phyloP scores from a whole-genome alignment of 2,888 invertebrate species.

The Spilarctia lutea region DNA sequence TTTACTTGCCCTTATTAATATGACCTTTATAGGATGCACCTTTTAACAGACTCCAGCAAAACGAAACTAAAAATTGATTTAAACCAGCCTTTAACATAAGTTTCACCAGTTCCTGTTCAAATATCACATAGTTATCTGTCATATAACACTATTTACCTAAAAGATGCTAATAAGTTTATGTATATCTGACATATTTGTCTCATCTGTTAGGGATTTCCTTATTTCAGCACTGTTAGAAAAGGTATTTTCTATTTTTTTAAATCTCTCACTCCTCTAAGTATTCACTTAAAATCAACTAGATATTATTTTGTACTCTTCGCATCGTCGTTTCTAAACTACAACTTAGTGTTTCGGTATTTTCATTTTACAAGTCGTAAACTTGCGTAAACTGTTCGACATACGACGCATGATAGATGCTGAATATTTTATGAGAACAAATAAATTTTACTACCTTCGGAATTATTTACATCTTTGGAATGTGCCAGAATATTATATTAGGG shows the following conservation, averaged over 20 bases:
- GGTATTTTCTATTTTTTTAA: not conserved
- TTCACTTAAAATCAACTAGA: not conserved
- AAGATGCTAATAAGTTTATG: no score
- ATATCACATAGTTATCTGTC: no score
- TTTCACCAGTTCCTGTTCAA: no score
- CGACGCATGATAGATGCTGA: conserved; percentile 13
- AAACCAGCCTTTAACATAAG: not conserved
- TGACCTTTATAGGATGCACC: not conserved
- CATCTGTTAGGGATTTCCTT: no score
- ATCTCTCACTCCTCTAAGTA: not conserved
- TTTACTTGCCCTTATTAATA: not conserved
- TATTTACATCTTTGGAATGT: conserved; percentile 12
- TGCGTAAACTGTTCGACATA: conserved; percentile 24
- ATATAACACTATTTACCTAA: no score
- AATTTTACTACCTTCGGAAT: conserved; percentile 13
- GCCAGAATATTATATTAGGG: conserved; percentile 5
- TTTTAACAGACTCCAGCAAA: not conserved
- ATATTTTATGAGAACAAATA: conserved; percentile 22
- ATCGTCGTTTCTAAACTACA: not conserved
- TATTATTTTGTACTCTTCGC: not conserved
- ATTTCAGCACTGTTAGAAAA: no score
- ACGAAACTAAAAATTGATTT: not conserved
- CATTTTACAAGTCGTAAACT: conserved; percentile 20
- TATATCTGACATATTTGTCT: no score
- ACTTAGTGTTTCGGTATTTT: conserved; percentile 30